These are phyloP conservation scores for Acromyrmex heyeri DNA, from an alignment of 1,140 invertebrate species.

Conservation along the genomic window DNA sequence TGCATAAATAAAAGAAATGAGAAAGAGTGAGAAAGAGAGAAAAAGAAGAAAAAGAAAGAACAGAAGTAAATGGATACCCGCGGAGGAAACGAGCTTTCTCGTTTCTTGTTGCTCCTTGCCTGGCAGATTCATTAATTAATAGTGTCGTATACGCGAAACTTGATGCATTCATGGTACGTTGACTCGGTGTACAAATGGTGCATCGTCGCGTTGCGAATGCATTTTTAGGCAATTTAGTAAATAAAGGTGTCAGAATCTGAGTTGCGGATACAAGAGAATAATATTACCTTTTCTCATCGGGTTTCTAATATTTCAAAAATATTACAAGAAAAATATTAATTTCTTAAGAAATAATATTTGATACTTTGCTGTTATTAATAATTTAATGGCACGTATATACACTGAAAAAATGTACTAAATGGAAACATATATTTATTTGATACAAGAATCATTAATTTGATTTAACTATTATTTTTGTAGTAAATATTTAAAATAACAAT, in stretches of 20 bases:
- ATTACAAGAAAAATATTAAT: neutral
- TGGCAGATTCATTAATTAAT: slow-evolving; percentile 57
- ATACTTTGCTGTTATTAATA: neutral
- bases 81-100: slow-evolving; percentile 33
- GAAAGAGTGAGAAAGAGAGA: neutral
- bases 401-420: too few species aligned
- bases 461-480: too few species aligned
- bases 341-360: neutral
- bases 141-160: slow-evolving; percentile 16
- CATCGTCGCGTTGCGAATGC: neutral
- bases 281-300: neutral
- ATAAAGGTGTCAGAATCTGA: slow-evolving; percentile 24
- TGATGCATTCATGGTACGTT: slow-evolving; percentile 12
- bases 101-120: slow-evolving; percentile 38
- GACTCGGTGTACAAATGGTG: neutral
- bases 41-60: neutral
- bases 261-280: neutral
- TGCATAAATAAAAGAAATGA: slow-evolving; percentile 42
- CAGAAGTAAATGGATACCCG: slow-evolving; percentile 32
- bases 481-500: too few species aligned
- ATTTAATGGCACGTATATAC: neutral
- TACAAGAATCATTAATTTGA: too few species aligned
- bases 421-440: too few species aligned
- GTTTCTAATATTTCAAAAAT: neutral
- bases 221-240: slow-evolving; percentile 17